Conservation (phyloP, 2,888 invertebrate genomes). For the Adelognathus sp. region DNA sequence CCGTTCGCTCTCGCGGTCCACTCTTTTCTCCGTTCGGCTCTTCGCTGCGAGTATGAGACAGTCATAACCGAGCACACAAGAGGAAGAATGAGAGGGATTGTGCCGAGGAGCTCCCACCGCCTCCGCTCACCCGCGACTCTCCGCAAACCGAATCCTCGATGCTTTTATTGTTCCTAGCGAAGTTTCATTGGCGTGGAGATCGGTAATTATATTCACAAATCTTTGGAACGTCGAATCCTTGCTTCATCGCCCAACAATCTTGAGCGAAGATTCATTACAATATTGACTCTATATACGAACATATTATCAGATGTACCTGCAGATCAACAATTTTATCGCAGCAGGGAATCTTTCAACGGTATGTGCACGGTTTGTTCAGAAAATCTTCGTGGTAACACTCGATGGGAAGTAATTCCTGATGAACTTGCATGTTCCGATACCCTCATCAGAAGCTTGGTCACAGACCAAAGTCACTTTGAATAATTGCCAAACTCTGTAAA, state of each 20-base stretch:
- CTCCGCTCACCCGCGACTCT: slow-evolving; percentile 73
- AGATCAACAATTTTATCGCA: slow-evolving; percentile 24
- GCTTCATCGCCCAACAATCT: background rate
- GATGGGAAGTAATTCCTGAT: background rate
- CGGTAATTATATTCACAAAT: slow-evolving; percentile 24
- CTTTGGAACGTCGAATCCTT: background rate
- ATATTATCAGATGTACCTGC: slow-evolving; percentile 2
- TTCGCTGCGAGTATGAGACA: slow-evolving; percentile 61
- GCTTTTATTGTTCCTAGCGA: slow-evolving; percentile 76
- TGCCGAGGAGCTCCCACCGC: slow-evolving; percentile 77
- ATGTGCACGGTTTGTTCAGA: too few species aligned
- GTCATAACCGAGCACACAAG: background rate
- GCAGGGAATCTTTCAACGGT: too few species aligned
- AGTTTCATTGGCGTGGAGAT: slow-evolving; percentile 73
- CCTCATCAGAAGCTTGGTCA: background rate
- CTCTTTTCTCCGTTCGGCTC: slow-evolving; percentile 67
- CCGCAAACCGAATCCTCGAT: slow-evolving; percentile 67
- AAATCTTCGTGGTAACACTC: background rate
- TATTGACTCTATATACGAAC: background rate
- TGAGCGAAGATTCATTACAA: background rate
- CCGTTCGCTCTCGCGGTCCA: slow-evolving; percentile 59
- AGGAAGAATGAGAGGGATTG: slow-evolving; percentile 4
- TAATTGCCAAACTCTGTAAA: background rate
- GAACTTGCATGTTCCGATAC: background rate
- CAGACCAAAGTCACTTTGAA: background rate